Percentiles rank a stretch among this genome's conserved stretches.
phyloP scores from a whole-genome alignment of 1,140 invertebrate genomes.

The Tetraneura akinire region DNA sequence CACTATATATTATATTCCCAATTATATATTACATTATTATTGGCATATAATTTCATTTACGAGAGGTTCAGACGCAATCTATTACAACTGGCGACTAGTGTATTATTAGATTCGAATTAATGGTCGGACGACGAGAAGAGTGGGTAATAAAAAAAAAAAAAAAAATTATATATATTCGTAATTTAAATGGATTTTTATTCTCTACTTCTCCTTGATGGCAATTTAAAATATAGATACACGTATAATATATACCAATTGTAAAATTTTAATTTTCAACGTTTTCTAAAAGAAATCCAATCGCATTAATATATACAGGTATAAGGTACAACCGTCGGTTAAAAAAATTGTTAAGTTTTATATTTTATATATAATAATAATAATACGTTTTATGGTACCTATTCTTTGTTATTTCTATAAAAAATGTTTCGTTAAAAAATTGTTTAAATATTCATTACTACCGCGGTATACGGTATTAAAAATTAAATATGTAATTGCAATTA shows the following conservation, averaged over 20 bases:
- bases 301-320: too few species aligned
- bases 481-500: conserved; percentile 32
- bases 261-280: not conserved
- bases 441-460: not conserved
- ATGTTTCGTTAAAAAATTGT: too few species aligned
- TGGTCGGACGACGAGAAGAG: not conserved
- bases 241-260: too few species aligned
- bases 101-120: not conserved
- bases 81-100: not conserved
- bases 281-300: not conserved
- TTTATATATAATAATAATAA: too few species aligned
- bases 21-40: not conserved
- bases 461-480: not conserved
- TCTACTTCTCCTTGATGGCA: not conserved
- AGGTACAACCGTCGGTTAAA: too few species aligned
- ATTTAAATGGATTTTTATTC: conserved; percentile 10
- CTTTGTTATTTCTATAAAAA: too few species aligned
- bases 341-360: not conserved
- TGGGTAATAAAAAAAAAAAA: not conserved
- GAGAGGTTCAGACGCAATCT: not conserved
- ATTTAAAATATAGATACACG: conserved; percentile 22
- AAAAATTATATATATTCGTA: not conserved
- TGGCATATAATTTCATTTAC: not conserved
- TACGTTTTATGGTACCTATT: not conserved
- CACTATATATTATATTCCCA: not conserved